Evolutionary conservation across 1,140 invertebrate species (phyloP).

Genomic region (Octopus sinensis): DNA sequence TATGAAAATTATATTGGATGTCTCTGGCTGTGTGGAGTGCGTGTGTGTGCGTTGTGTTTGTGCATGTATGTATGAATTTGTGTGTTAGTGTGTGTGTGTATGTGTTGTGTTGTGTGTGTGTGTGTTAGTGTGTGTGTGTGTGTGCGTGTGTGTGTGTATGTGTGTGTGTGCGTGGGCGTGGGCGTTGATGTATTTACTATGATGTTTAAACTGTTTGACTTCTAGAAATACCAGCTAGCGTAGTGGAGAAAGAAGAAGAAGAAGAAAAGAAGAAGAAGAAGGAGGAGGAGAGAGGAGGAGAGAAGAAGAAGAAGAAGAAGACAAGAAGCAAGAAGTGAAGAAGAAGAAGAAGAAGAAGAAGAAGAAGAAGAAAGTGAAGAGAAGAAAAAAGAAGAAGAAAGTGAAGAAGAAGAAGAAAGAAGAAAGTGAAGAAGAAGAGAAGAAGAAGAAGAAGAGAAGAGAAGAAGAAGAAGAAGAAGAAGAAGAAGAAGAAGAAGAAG

Average conservation of each 20-base stretch:
- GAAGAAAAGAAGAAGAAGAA: neutral
- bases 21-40: too few species aligned
- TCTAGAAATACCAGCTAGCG: too few species aligned
- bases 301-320: neutral
- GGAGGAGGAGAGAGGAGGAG: neutral
- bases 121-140: too few species aligned
- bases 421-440: neutral
- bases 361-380: neutral
- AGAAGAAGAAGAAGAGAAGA: neutral
- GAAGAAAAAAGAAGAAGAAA: neutral
- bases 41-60: too few species aligned
- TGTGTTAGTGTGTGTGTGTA: too few species aligned
- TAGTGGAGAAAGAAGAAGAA: neutral
- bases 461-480: neutral
- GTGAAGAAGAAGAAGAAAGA: neutral
- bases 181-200: too few species aligned
- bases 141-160: too few species aligned
- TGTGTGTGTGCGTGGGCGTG: too few species aligned
- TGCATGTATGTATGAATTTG: too few species aligned
- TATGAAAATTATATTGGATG: too few species aligned
- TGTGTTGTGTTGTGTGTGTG: too few species aligned
- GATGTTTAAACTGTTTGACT: too few species aligned
- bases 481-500: neutral
- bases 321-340: neutral
- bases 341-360: neutral